phyloP scores from a whole-genome alignment of 2,888 invertebrate species.

The Drosophila kambysellisi region DNA sequence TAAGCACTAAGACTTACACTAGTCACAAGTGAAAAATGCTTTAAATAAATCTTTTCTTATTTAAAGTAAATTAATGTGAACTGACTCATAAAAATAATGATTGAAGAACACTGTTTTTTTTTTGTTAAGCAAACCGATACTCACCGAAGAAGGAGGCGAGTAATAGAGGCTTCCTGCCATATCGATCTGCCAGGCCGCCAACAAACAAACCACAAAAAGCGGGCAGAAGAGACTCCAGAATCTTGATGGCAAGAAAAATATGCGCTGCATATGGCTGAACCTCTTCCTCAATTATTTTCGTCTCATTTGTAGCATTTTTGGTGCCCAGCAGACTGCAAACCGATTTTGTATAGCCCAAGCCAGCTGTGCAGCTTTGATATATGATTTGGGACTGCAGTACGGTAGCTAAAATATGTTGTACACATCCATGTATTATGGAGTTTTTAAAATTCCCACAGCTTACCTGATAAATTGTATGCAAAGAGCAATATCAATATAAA shows the following conservation, averaged over 20 bases:
- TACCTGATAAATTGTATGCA: constrained; percentile 82
- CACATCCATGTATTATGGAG: neutral
- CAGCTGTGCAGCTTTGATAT: constrained; percentile 89
- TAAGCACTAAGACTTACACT: neutral
- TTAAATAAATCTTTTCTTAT: too few relatives aligned
- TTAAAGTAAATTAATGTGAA: neutral
- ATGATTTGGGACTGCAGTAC: constrained; percentile 89
- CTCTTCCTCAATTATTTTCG: constrained; percentile 85
- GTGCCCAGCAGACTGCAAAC: constrained; percentile 86
- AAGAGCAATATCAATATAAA: constrained; percentile 80
- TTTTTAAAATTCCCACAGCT: neutral
- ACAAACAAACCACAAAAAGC: constrained; percentile 89
- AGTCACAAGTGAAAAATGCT: neutral
- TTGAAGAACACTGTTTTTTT: neutral
- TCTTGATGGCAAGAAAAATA: constrained; percentile 87
- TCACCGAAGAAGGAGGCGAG: constrained; percentile 88
- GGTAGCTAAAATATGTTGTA: constrained; percentile 67
- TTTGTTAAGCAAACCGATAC: neutral
- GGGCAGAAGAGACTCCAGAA: constrained; percentile 88
- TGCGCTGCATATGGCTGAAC: constrained; percentile 89
- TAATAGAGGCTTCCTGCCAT: constrained; percentile 90
- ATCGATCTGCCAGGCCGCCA: constrained; percentile 92
- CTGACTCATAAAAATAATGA: neutral
- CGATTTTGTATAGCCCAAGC: constrained; percentile 86
- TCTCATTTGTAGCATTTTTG: constrained; percentile 86